A percentile compares a stretch with the other conserved stretches of the same genome.
Evolutionary conservation across 2,888 invertebrate genomes (phyloP).

Genomic region (Cryptus viduatorius): DNA sequence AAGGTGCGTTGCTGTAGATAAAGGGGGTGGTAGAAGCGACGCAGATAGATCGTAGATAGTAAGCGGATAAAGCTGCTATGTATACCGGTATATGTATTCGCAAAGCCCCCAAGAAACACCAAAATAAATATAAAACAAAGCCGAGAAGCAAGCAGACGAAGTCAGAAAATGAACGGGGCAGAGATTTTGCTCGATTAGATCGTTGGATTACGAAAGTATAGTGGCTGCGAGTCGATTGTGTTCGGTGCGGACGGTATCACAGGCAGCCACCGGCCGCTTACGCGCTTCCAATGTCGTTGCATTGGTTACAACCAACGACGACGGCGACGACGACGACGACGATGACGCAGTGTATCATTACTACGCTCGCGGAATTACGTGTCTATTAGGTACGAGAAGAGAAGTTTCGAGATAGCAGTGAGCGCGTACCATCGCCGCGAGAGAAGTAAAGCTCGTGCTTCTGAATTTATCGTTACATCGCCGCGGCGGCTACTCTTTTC

Average conservation of each 20-base stretch:
- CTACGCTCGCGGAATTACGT: constrained; percentile 67
- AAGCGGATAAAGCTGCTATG: constrained; percentile 54
- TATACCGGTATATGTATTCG: constrained; percentile 35
- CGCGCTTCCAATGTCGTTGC: constrained; percentile 63
- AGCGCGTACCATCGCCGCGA: constrained; percentile 10
- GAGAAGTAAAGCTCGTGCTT: constrained; percentile 31
- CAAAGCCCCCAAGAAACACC: constrained; percentile 36
- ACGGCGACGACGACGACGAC: constrained; percentile 54
- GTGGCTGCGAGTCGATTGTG: constrained; percentile 68
- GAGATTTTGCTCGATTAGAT: constrained; percentile 74
- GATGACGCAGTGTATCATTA: constrained; percentile 64
- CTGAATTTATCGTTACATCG: constrained; percentile 37
- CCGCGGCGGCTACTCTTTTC: constrained; percentile 18
- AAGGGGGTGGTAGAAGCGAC: constrained; percentile 37
- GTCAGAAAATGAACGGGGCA: constrained; percentile 47
- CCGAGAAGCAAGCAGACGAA: constrained; percentile 43
- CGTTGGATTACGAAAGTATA: constrained; percentile 74
- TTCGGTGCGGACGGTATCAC: constrained; percentile 54
- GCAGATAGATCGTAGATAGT: constrained; percentile 59
- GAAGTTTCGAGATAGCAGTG: constrained; percentile 31
- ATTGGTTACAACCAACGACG: constrained; percentile 30
- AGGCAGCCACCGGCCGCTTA: constrained; percentile 41
- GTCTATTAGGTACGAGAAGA: constrained; percentile 65
- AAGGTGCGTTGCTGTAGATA: constrained; percentile 7
- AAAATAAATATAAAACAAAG: constrained; percentile 57